phyloP scores from a whole-genome alignment of 2,888 invertebrate genomes.

The Andrena trimmerana region DNA sequence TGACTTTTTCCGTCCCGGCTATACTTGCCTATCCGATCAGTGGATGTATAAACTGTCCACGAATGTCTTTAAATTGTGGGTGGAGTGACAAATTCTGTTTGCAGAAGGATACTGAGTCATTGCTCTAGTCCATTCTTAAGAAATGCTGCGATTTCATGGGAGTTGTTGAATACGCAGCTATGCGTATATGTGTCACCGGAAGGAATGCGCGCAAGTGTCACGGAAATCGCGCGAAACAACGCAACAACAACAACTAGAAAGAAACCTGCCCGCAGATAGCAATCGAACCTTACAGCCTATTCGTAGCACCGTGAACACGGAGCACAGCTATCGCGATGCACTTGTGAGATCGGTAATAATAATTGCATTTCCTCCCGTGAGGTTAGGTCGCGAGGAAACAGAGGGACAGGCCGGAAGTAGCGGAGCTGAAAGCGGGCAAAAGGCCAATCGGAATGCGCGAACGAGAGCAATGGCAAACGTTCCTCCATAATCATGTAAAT shows the following conservation, averaged over 20 bases:
- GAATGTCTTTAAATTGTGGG: background rate
- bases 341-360: slow-evolving; percentile 66
- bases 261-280: slow-evolving; percentile 24
- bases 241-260: slow-evolving; percentile 8
- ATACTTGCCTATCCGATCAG: slow-evolving; percentile 1
- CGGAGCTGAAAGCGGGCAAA: slow-evolving; percentile 63
- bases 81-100: background rate
- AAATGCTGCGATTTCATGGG: too few species aligned
- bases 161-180: background rate
- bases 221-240: slow-evolving; percentile 49
- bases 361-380: slow-evolving; percentile 66
- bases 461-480: slow-evolving; percentile 54
- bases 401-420: slow-evolving; percentile 67
- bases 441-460: slow-evolving; percentile 64
- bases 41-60: background rate
- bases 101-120: background rate
- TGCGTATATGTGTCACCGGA: slow-evolving; percentile 33
- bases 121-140: too few species aligned
- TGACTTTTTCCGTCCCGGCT: slow-evolving; percentile 28
- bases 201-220: slow-evolving; percentile 22
- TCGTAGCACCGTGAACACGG: slow-evolving; percentile 28
- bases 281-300: slow-evolving; percentile 27
- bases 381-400: slow-evolving; percentile 60
- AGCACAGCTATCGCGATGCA: slow-evolving; percentile 52
- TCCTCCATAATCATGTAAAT: slow-evolving; percentile 18